Evolutionary conservation across 2,113 vertebrate species (phyloP).

Genomic region (Toxotes chatareus): DNA sequence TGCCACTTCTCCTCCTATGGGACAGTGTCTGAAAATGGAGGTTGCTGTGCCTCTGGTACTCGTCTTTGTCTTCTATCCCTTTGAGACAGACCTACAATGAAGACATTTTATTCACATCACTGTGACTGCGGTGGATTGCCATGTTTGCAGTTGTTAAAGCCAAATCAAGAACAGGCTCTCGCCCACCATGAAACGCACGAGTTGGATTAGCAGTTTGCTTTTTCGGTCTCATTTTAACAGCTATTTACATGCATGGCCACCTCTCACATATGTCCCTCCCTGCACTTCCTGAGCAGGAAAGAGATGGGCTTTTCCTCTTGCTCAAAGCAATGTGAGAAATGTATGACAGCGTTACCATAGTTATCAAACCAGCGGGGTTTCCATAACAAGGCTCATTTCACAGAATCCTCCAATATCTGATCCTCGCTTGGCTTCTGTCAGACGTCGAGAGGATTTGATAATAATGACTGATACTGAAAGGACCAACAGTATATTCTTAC

Average conservation of each 20-base stretch:
- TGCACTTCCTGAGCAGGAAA: not conserved
- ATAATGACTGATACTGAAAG: not conserved
- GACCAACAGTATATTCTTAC: not conserved
- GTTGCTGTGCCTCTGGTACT: not conserved
- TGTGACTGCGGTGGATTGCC: not conserved
- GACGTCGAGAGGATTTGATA: not conserved
- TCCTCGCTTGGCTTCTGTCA: no score
- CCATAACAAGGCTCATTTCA: conserved; percentile 2
- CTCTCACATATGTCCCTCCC: not conserved
- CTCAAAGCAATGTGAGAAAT: conserved; percentile 5
- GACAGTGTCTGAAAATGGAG: conserved; percentile 33
- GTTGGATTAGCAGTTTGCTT: conserved; percentile 4
- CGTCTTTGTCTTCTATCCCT: conserved; percentile 5
- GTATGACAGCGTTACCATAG: not conserved
- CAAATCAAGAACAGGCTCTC: conserved; percentile 15
- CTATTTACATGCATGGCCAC: not conserved
- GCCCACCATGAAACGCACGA: not conserved
- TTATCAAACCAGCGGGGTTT: not conserved
- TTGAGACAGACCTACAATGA: not conserved
- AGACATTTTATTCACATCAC: not conserved
- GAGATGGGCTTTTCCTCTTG: not conserved
- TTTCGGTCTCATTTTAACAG: conserved; percentile 35
- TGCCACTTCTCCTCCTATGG: conserved; percentile 34
- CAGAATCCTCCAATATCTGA: not conserved
- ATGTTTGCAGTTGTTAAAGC: conserved; percentile 7